A percentile compares a stretch with the other conserved stretches of the same genome.
These are phyloP conservation scores for Dipus sagitta DNA, from an alignment of 2,797 vertebrate species.

Conservation along the genomic window DNA sequence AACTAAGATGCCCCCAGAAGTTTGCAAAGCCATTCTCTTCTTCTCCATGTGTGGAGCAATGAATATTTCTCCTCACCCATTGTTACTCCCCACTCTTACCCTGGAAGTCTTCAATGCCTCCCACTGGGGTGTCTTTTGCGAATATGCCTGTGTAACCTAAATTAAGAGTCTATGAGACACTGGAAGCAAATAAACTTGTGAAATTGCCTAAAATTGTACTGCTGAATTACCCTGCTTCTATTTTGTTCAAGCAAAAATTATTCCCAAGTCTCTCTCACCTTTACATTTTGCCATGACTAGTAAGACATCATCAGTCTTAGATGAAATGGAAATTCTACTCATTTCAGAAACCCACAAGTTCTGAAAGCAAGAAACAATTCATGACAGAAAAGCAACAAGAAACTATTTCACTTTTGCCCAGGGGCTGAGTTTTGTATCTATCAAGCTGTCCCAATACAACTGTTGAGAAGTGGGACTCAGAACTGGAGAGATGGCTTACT, in stretches of 20 bases:
- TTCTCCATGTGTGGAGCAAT: not conserved
- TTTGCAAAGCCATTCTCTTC: not conserved
- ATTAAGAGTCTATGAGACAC: not conserved
- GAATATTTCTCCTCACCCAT: not conserved
- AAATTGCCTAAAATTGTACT: not conserved
- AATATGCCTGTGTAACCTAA: not conserved
- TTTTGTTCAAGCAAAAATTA: conserved; percentile 38
- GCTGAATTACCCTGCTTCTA: not conserved
- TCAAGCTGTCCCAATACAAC: not conserved
- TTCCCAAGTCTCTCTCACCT: not conserved
- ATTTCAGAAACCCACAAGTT: conserved; percentile 2
- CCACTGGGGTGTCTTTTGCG: not conserved
- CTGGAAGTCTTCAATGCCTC: not conserved
- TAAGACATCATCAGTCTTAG: not conserved
- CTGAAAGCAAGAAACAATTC: conserved; percentile 32
- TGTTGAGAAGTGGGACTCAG: not conserved
- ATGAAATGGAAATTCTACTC: not conserved
- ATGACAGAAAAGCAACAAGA: not conserved
- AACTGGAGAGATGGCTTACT: no score
- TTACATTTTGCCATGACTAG: not conserved
- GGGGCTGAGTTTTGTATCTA: not conserved
- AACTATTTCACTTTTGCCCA: not conserved
- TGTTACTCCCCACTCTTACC: not conserved
- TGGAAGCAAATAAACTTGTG: not conserved
- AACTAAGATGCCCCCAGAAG: not conserved